Evolutionary conservation across 2,888 invertebrate genomes (phyloP), one percentile per base, ranked within the genome.

Genomic region (Xanthorhoe designata): DNA sequence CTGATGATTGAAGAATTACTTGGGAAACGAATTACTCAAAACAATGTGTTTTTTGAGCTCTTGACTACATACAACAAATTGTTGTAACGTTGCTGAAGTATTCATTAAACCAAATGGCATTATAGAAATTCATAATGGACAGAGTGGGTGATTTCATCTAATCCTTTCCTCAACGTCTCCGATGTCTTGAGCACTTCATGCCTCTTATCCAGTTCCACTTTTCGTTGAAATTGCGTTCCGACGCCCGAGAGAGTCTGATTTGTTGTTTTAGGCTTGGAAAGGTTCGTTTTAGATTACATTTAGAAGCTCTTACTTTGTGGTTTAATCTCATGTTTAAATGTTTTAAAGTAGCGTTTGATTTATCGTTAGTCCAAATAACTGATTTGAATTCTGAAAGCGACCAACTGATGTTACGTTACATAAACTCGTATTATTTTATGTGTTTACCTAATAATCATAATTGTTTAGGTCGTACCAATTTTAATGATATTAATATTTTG

Each of bases 201-300:
- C 50, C 68, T 61, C 64, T 68, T 42, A 64, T 17, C 61, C 49
- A 64, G 59, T 38, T 15, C 67, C 32, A 64, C 68, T 64, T 68
- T 68, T 50, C 57, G 51, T 62, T 47, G n/a, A 61, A 64, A 68
- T 68, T 61, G 64, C 68, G 60, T 64, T 61, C 45, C 54, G 54
- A 42, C 50, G 68, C 53, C 57, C 56, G 42, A 42, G 54, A 62
- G 29, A 59, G 61, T 45, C 58, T 67, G 73, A 75, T 75, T 77
- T 77, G 76, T 73, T 75, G 71, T 77, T 73, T 77, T 73, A 73
- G 75, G 74, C 70, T 66, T 32, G 35, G 56, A 63, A 69, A 51
- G 62, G 60, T 57, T 53, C 61, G 66, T 53, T 71, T 73, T 66
- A 65, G 63, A 71, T 73, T 69, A 70, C 69, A 66, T 70, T 71